A percentile compares a stretch with the other conserved stretches of the same genome.
Conservation (phyloP, 2,113 vertebrate species). For the Anas platyrhynchos region DNA sequence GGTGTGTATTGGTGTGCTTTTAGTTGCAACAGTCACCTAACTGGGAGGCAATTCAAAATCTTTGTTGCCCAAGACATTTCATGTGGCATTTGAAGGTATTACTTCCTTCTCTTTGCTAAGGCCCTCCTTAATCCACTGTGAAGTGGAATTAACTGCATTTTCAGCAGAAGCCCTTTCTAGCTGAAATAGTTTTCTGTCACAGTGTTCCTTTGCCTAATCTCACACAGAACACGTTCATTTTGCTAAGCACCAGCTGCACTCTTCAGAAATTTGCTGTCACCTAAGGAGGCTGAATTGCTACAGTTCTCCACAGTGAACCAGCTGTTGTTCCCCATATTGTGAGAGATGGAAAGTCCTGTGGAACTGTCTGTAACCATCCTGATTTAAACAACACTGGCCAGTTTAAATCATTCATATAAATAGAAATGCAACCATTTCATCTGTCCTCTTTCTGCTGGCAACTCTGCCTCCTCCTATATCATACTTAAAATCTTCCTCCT, state of each 20-base stretch:
- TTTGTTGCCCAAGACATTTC: not conserved
- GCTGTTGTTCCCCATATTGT: accelerated
- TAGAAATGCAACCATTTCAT: not conserved
- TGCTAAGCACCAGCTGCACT: accelerated
- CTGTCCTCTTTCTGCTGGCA: not conserved
- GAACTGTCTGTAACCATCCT: not conserved
- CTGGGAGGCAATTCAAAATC: not conserved
- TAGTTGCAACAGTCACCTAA: not conserved
- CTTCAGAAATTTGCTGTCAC: constrained; percentile 4
- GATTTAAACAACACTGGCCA: not conserved
- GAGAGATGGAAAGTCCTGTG: accelerated
- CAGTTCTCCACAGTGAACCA: not conserved
- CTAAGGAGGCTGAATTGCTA: not conserved
- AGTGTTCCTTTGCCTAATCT: accelerated
- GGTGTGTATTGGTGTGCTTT: not conserved
- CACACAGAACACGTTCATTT: accelerated
- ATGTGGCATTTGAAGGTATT: not conserved
- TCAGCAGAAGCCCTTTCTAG: not conserved
- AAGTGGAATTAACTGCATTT: not conserved
- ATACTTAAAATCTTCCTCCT: not conserved
- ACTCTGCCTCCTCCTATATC: not conserved
- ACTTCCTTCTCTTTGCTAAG: not conserved
- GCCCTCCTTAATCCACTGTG: not conserved
- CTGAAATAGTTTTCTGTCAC: not conserved
- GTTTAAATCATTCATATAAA: not conserved